phyloP scores from a whole-genome alignment of 2,888 invertebrate species.

The Melinopterus prodromus region DNA sequence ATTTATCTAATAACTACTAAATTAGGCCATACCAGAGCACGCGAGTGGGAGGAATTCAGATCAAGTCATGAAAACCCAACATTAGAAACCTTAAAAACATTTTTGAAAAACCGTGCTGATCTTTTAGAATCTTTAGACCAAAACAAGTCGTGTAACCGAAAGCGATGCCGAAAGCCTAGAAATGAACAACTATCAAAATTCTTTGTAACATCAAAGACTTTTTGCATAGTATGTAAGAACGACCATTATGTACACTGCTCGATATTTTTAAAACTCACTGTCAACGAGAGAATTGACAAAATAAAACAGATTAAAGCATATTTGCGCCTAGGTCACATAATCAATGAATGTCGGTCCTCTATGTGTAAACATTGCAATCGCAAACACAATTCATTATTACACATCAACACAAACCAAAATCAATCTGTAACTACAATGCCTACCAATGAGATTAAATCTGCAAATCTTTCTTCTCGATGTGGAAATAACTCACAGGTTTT shows the following conservation, averaged over 20 bases:
- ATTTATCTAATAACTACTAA: slow-evolving; percentile 28
- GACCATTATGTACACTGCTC: background rate
- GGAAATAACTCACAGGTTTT: too few species aligned
- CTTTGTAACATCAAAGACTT: too few species aligned
- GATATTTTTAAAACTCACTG: too few species aligned
- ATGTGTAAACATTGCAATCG: slow-evolving; percentile 33
- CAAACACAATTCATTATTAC: slow-evolving; percentile 39
- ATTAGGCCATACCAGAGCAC: slow-evolving; percentile 22
- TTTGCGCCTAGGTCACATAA: slow-evolving; percentile 32
- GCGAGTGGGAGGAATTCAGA: slow-evolving; percentile 29
- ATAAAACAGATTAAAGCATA: slow-evolving; percentile 21
- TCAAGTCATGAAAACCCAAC: slow-evolving; percentile 16
- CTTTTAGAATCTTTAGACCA: slow-evolving; percentile 24
- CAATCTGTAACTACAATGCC: background rate
- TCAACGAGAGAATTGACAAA: slow-evolving; percentile 14
- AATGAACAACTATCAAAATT: background rate
- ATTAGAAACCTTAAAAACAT: background rate
- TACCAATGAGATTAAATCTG: too few species aligned
- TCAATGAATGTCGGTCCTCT: slow-evolving; percentile 25
- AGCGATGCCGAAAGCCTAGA: too few species aligned
- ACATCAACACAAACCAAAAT: slow-evolving; percentile 14
- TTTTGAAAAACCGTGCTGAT: slow-evolving; percentile 28
- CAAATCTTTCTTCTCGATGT: too few species aligned
- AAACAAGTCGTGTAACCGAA: slow-evolving; percentile 5
- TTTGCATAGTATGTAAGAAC: too few species aligned